Conservation (phyloP, 2,113 vertebrate genomes). For the Ceuthmochares aereus region DNA sequence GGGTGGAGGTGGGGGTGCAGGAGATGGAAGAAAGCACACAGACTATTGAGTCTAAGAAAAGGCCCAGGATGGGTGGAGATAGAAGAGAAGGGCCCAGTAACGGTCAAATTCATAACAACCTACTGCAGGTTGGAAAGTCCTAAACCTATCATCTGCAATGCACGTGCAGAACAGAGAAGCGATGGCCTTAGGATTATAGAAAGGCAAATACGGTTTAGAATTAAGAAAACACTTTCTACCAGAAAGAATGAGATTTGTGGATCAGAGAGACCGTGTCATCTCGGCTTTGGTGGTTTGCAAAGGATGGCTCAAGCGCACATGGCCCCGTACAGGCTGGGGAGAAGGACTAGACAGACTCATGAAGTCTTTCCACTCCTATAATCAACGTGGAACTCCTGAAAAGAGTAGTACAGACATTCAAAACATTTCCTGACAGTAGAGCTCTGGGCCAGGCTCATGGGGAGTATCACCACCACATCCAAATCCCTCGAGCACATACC, state of each 20-base stretch:
- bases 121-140: background rate
- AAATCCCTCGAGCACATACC: background rate
- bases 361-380: background rate
- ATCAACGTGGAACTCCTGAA: background rate
- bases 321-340: background rate
- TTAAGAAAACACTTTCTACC: background rate
- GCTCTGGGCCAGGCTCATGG: background rate
- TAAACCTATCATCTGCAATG: background rate
- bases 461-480: background rate
- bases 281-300: background rate
- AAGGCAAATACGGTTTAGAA: background rate
- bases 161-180: background rate
- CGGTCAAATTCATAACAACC: background rate
- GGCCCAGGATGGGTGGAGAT: background rate
- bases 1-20: accelerated
- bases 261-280: background rate
- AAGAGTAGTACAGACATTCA: background rate
- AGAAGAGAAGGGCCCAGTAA: background rate
- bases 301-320: background rate
- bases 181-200: background rate
- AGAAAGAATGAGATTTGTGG: background rate
- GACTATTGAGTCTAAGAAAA: background rate
- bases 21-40: background rate
- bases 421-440: background rate
- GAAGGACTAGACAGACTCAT: background rate